Percentiles rank a stretch among this genome's conserved stretches.
Conservation (phyloP, 2,113 vertebrate genomes). For the Vanacampus margaritifer region DNA sequence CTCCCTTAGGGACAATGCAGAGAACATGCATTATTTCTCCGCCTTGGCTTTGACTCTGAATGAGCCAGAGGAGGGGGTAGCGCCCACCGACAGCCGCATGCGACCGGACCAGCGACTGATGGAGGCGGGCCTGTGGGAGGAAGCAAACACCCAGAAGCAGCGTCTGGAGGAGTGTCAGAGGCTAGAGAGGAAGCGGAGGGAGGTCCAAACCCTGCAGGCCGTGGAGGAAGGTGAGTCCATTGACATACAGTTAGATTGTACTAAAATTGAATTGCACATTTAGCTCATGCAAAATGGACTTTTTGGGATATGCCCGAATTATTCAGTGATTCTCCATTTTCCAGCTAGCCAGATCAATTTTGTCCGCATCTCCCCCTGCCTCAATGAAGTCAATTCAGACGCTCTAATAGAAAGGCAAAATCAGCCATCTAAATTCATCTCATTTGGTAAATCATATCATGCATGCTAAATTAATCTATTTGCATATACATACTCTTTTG, state of each 20-base stretch:
- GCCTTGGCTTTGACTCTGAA: slow-evolving; percentile 91
- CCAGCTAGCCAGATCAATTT: too few species aligned
- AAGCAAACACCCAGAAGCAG: slow-evolving; percentile 90
- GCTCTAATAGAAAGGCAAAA: too few species aligned
- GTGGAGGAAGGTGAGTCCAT: slow-evolving; percentile 79
- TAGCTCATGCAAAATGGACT: neutral
- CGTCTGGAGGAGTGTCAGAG: slow-evolving; percentile 87
- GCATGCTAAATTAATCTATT: too few species aligned
- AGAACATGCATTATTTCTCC: slow-evolving; percentile 97
- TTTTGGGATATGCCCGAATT: too few species aligned
- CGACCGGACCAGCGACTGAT: slow-evolving; percentile 90
- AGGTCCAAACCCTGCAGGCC: slow-evolving; percentile 73
- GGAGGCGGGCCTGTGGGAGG: slow-evolving; percentile 91
- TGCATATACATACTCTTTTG: too few species aligned
- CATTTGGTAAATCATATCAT: too few species aligned
- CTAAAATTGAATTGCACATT: neutral
- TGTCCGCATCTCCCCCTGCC: too few species aligned
- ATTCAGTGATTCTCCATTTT: too few species aligned
- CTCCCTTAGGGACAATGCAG: slow-evolving; percentile 81
- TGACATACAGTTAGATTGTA: neutral
- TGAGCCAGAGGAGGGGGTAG: slow-evolving; percentile 79
- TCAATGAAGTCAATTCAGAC: too few species aligned
- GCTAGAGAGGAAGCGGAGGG: slow-evolving; percentile 75
- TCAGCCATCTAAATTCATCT: too few species aligned
- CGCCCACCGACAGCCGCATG: slow-evolving; percentile 88